Conservation (phyloP, 2,113 vertebrate species). For the Andinoacara biseriatus region DNA sequence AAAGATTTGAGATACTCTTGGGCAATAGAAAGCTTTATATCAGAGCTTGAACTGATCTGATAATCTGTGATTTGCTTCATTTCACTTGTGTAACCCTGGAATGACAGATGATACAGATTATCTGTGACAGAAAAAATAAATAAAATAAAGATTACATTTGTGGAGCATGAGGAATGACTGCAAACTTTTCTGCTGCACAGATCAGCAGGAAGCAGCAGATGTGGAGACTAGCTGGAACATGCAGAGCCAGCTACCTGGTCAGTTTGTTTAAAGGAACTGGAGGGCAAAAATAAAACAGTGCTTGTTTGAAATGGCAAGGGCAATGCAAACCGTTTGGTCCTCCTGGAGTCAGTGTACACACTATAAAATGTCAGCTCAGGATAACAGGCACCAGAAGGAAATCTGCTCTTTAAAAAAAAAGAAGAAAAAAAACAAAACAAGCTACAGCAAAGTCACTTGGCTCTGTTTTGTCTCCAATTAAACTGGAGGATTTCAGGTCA, state of each 20-base stretch:
- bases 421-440: not conserved
- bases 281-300: slow-evolving; percentile 39
- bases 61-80: slow-evolving; percentile 28
- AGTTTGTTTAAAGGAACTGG: slow-evolving; percentile 45
- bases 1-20: slow-evolving; percentile 2
- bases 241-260: slow-evolving; percentile 55
- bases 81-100: not conserved
- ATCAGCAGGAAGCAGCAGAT: slow-evolving; percentile 66
- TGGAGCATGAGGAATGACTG: slow-evolving; percentile 33
- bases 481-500: slow-evolving; percentile 3
- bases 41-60: slow-evolving; percentile 3
- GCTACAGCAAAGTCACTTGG: not conserved
- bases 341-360: slow-evolving; percentile 27
- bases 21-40: slow-evolving; percentile 13
- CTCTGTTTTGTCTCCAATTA: slow-evolving; percentile 29
- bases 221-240: slow-evolving; percentile 48
- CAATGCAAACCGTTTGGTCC: slow-evolving; percentile 14
- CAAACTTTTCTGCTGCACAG: slow-evolving; percentile 42
- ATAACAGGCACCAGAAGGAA: slow-evolving; percentile 20
- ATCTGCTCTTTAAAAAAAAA: not conserved
- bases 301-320: slow-evolving; percentile 53
- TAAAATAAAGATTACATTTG: slow-evolving; percentile 9
- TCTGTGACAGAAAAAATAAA: not conserved
- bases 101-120: slow-evolving; percentile 33
- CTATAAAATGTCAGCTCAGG: slow-evolving; percentile 13